Evolutionary conservation across 2,888 invertebrate genomes (phyloP).

Genomic region (Morpho deidamia): DNA sequence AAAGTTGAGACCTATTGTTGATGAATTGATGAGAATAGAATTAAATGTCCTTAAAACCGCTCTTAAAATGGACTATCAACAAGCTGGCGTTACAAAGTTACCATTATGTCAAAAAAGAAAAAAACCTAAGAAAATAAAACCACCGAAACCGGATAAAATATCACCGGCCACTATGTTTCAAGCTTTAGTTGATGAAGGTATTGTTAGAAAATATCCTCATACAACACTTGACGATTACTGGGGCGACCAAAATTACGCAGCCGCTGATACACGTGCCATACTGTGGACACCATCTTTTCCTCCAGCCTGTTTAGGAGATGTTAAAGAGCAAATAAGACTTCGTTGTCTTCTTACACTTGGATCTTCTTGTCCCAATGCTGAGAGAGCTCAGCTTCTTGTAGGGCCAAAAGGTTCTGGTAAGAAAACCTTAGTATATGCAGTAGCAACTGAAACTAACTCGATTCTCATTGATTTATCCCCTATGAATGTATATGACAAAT

Average conservation of each 20-base stretch:
- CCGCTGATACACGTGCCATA: slow-evolving; percentile 67
- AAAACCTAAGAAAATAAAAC: slow-evolving; percentile 58
- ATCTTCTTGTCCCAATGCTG: slow-evolving; percentile 54
- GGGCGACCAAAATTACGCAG: slow-evolving; percentile 83
- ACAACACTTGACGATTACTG: slow-evolving; percentile 80
- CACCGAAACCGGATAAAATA: slow-evolving; percentile 81
- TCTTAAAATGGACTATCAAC: slow-evolving; percentile 56
- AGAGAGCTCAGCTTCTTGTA: slow-evolving; percentile 81
- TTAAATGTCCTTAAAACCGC: slow-evolving; percentile 73
- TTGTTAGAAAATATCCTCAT: slow-evolving; percentile 81
- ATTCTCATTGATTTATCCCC: slow-evolving; percentile 88
- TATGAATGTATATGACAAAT: slow-evolving; percentile 82
- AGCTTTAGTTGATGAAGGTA: slow-evolving; percentile 82
- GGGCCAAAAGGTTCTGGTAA: slow-evolving; percentile 86
- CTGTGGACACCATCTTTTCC: slow-evolving; percentile 66
- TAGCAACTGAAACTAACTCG: slow-evolving; percentile 86
- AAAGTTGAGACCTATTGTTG: slow-evolving; percentile 83
- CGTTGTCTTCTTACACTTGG: slow-evolving; percentile 80
- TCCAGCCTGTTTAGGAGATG: slow-evolving; percentile 78
- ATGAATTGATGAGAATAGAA: slow-evolving; percentile 81
- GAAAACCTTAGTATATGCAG: slow-evolving; percentile 82
- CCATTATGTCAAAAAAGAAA: slow-evolving; percentile 53
- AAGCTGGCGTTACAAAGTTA: slow-evolving; percentile 31
- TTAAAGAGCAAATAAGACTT: slow-evolving; percentile 77
- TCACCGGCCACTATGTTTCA: slow-evolving; percentile 83